Conservation (phyloP, 2,888 invertebrate genomes). For the Parapristionchus giblindavisi region DNA sequence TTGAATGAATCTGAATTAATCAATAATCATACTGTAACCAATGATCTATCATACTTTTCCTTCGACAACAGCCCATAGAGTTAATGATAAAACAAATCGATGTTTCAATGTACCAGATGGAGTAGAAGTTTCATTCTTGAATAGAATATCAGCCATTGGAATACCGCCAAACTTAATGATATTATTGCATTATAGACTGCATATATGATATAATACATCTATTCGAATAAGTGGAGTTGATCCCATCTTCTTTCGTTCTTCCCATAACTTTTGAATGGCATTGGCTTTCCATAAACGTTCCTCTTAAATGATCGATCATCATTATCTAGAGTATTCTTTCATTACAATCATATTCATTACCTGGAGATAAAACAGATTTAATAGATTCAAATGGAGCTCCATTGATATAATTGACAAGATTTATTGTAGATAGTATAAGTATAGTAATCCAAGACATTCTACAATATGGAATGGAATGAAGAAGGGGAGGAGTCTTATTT, state of each 20-base stretch:
- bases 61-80: slow-evolving; percentile 62
- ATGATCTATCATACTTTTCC: slow-evolving; percentile 43
- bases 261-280: slow-evolving; percentile 57
- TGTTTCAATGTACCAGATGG: slow-evolving; percentile 60
- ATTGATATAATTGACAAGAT: no score
- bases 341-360: no score
- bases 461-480: no score
- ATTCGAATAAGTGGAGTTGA: slow-evolving; percentile 55
- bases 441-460: no score
- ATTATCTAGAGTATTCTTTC: no score
- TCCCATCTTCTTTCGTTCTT: slow-evolving; percentile 55
- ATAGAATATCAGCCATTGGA: slow-evolving; percentile 52
- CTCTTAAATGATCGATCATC: slow-evolving; percentile 40
- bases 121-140: slow-evolving; percentile 61
- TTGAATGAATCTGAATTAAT: slow-evolving; percentile 43
- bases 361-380: no score
- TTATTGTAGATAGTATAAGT: no score
- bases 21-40: background rate
- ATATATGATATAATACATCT: slow-evolving; percentile 34
- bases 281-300: slow-evolving; percentile 51
- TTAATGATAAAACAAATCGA: slow-evolving; percentile 61
- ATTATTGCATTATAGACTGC: background rate
- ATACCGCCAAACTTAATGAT: slow-evolving; percentile 46
- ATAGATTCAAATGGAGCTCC: no score
- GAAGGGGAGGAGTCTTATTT: no score